These are phyloP conservation scores for Drosophila fuyamai DNA, from an alignment of 1,140 invertebrate genomes.

Conservation along the genomic window DNA sequence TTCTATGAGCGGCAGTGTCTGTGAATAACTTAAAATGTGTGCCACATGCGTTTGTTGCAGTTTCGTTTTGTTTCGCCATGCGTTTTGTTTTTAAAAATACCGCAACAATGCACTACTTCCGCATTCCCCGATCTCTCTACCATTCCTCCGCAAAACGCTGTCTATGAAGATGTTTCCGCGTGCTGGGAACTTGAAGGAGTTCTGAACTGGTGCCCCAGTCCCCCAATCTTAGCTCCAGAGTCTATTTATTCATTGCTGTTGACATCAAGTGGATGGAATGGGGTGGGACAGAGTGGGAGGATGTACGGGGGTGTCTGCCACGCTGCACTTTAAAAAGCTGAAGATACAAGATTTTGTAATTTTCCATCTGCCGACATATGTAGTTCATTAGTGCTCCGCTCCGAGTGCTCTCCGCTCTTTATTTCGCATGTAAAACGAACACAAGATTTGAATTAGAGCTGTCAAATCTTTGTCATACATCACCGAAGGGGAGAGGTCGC, in stretches of 20 bases:
- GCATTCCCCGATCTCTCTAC: slow-evolving; percentile 28
- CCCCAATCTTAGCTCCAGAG: slow-evolving; percentile 15
- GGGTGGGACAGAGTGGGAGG: not conserved
- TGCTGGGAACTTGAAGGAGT: slow-evolving; percentile 20
- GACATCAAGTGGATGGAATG: slow-evolving; percentile 49
- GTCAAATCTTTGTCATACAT: slow-evolving; percentile 80
- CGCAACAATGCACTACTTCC: slow-evolving; percentile 67
- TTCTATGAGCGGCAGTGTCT: slow-evolving; percentile 13
- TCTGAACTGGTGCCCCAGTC: slow-evolving; percentile 61
- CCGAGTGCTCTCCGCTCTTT: slow-evolving; percentile 21
- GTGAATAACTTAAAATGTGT: slow-evolving; percentile 61
- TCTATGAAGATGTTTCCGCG: slow-evolving; percentile 42
- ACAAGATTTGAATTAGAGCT: slow-evolving; percentile 81
- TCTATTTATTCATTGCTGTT: slow-evolving; percentile 66
- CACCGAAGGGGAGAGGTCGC: slow-evolving; percentile 20
- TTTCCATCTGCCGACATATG: slow-evolving; percentile 79
- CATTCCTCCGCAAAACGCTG: slow-evolving; percentile 12
- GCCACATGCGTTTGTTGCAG: slow-evolving; percentile 65
- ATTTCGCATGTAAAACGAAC: slow-evolving; percentile 64
- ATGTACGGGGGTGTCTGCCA: slow-evolving; percentile 2
- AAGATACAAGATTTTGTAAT: slow-evolving; percentile 72
- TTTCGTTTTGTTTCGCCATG: slow-evolving; percentile 24
- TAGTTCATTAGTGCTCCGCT: slow-evolving; percentile 69
- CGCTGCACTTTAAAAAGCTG: slow-evolving; percentile 50
- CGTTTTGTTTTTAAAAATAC: slow-evolving; percentile 40